A percentile compares a stretch with the other conserved stretches of the same genome.
These are phyloP conservation scores for Triplophysa dalaica DNA, from an alignment of 2,113 vertebrate species.

Conservation along the genomic window DNA sequence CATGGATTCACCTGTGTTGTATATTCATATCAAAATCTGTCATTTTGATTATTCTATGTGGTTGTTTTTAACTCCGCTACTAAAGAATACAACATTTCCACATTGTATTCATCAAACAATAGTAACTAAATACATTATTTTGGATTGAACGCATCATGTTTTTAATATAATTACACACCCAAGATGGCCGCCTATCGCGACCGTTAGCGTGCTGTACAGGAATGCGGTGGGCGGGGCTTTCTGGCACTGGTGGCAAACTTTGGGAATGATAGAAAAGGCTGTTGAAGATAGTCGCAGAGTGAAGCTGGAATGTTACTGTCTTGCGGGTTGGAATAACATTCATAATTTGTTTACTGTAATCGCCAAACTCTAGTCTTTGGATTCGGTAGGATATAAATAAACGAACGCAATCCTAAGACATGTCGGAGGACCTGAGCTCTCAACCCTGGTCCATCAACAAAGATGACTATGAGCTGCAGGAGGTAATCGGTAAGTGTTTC, in stretches of 20 bases:
- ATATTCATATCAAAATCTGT: no score
- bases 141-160: background rate
- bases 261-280: conserved; percentile 77
- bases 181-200: conserved; percentile 65
- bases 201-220: conserved; percentile 55
- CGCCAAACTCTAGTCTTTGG: conserved; percentile 41
- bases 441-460: conserved; percentile 94
- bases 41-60: background rate
- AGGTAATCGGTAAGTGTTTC: conserved; percentile 91
- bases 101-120: background rate
- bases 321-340: conserved; percentile 37
- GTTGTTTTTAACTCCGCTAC: no score
- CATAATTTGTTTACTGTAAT: conserved; percentile 55
- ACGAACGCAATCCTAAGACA: conserved; percentile 71
- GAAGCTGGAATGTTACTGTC: conserved; percentile 59
- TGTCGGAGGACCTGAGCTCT: conserved; percentile 90
- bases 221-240: conserved; percentile 76
- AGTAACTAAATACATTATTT: background rate
- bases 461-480: conserved; percentile 95
- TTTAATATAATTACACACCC: conserved; percentile 52
- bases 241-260: conserved; percentile 76
- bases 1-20: no score
- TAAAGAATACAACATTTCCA: background rate
- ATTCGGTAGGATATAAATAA: conserved; percentile 49
- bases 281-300: conserved; percentile 70